Base-by-base conservation (phyloP, 2,113 vertebrate species). In the Nanorana parkeri region DNA sequence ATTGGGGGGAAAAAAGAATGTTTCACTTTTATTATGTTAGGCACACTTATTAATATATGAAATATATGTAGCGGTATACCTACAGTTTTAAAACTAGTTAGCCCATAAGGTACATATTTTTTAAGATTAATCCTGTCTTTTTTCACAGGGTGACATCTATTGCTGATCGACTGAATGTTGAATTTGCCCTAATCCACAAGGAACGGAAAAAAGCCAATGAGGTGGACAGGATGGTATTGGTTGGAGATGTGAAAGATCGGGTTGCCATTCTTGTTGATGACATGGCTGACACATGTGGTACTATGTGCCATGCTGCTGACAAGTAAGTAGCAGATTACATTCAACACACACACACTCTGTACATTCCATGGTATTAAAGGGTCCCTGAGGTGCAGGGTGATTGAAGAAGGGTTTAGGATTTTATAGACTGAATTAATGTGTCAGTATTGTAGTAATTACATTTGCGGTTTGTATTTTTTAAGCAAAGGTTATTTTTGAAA, bases 271-370 rank as follows among this genome's bases (percentile, higher is more conserved):
- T 98, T 52, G 96, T 98, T 0, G 97, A 98, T 61, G 96, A 98
- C 88, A 98, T 98, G 97, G 96, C 97, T 5, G 96, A 98, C 89
- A 98, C 97, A 0, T 98, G 97, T 80, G 97, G 96, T 66, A 98
- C 97, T 54, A 95, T 98, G 91, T 98, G 97, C 88, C 92, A 96
- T 1, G 97, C 97, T 41, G 97, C 96, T 0, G 96, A 98, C 81
- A 98, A 96, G 97, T 98, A 84, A 54, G 96, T 88, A 1, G 67
- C 19, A 10, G 63, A 58, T 41, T 8, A 56, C 32, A 26, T 2
- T 51, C 51, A 52, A 52, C 1, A 41, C 24, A 71, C 32, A 5
- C 32, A 36, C 8, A 36, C 32, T 36, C 32, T 36, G 32, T 36
- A 7, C 32, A n/a, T n/a, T n/a, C n/a, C n/a, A n/a, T 36, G 32